Evolutionary conservation across 2,888 invertebrate genomes (phyloP), one percentile per base, ranked within the genome.

Genomic region (Lasioglossum oenotherae): DNA sequence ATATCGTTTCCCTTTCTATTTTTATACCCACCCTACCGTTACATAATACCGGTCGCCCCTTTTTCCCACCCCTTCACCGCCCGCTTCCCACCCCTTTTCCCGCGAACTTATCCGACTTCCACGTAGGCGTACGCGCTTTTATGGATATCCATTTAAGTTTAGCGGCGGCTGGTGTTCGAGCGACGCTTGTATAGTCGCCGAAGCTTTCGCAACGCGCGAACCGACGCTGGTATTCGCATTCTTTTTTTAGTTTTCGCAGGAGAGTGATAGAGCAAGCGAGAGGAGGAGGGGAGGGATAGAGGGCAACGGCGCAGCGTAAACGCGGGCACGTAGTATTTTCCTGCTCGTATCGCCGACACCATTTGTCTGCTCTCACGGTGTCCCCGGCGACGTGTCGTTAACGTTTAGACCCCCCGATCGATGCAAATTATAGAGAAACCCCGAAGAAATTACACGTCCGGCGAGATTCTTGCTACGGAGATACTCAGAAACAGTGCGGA

Each of bases 71-170:
- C 77, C 74, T 87, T 83, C 2, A 27, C 31, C 71, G 38, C 78
- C 81, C 80, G 74, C 84, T 89, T 88, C 72, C 84, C 84, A 82
- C 86, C 84, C 79, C 72, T 89, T 84, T 19, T 27, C 31, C 81
- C 79, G 31, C 72, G 74, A 89, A 86, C 84, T 90, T 88, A 85
- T 78, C 78, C 87, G 84, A 86, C 88, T 88, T 86, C 86, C 89
- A 88, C 87, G 82, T 89, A 89, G 80, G 81, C 82, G 81, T 88
- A 86, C 84, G 84, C 86, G 84, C 85, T 85, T 90, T 90, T 90
- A 90, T 86, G 88, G 86, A 84, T 82, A 82, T 84, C 82, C 90
- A 88, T 90, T 90, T 86, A 86, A 90, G 90, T 90, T 90, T 81
- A 80, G 80, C 82, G 72, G 78, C 72, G 67, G 81, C 60, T 71